These are phyloP conservation scores for Enhydra lutris DNA, from an alignment of 2,113 vertebrate species.

Conservation along the genomic window DNA sequence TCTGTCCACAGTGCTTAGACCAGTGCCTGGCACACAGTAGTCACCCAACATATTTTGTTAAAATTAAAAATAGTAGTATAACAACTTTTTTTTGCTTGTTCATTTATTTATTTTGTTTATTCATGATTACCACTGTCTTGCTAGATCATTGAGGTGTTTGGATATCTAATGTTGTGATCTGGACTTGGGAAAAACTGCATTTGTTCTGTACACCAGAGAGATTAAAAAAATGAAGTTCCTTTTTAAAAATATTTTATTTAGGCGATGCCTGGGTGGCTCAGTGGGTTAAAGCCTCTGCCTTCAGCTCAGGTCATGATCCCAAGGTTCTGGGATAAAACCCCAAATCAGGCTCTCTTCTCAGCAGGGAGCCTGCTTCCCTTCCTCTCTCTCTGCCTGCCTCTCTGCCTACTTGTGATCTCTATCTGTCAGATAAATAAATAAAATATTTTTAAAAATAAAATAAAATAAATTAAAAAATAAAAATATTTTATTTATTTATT, in stretches of 20 bases:
- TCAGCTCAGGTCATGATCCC: no score
- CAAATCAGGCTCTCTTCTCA: no score
- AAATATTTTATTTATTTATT: no score
- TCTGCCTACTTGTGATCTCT: no score
- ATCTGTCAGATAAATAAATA: no score
- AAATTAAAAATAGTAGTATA: background rate
- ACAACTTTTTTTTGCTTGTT: background rate
- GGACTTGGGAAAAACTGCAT: background rate
- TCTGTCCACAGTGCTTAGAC: background rate
- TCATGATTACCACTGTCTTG: background rate
- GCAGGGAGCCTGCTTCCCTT: no score
- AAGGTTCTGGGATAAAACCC: no score
- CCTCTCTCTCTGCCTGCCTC: no score
- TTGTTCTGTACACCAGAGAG: background rate
- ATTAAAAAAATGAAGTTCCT: background rate
- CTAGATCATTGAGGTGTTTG: background rate
- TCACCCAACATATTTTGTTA: background rate
- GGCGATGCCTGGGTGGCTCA: no score
- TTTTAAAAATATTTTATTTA: background rate
- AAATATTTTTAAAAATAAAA: no score
- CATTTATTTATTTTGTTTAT: background rate
- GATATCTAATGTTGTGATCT: background rate
- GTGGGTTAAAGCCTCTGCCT: no score
- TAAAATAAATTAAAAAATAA: no score
- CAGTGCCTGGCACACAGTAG: background rate